Evolutionary conservation across 1,140 invertebrate species (phyloP).

Genomic region (Drosophila pallidifrons): DNA sequence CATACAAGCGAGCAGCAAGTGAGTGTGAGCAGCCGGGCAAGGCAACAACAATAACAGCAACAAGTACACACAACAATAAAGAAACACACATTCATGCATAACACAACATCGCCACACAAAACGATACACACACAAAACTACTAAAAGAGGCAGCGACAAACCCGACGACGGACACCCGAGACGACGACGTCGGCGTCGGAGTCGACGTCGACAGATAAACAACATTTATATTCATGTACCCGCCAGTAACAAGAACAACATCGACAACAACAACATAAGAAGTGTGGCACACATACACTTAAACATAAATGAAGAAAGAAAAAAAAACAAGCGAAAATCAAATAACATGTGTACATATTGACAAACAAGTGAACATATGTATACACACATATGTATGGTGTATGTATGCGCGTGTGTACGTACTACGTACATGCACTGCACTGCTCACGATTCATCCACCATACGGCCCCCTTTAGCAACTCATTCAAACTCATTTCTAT

Average conservation of each 20-base stretch:
- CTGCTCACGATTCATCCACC: constrained; percentile 30
- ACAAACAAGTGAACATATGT: constrained; percentile 67
- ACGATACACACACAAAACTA: constrained; percentile 66
- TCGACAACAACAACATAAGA: constrained; percentile 54
- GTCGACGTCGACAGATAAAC: constrained; percentile 69
- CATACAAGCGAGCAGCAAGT: constrained; percentile 61
- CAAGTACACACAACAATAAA: constrained; percentile 83
- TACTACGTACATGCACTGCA: constrained; percentile 41
- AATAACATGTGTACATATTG: constrained; percentile 82
- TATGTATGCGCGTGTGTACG: constrained; percentile 17
- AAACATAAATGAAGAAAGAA: constrained; percentile 50
- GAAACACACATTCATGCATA: constrained; percentile 70
- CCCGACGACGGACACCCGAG: constrained; percentile 52
- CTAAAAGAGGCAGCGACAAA: constrained; percentile 47
- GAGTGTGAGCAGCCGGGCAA: constrained; percentile 56
- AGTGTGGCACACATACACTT: constrained; percentile 51
- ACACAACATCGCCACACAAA: constrained; percentile 43
- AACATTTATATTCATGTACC: constrained; percentile 83
- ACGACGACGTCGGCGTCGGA: constrained; percentile 28
- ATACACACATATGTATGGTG: constrained; percentile 6
- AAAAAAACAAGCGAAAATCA: constrained; percentile 64
- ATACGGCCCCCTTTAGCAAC: constrained; percentile 31
- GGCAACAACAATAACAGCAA: constrained; percentile 66
- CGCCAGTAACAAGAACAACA: constrained; percentile 54
- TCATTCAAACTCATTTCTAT: constrained; percentile 77